A percentile compares a stretch with the other conserved stretches of the same genome.
Evolutionary conservation across 2,113 vertebrate species (phyloP).

Genomic region (Cyprinodon variegatus): DNA sequence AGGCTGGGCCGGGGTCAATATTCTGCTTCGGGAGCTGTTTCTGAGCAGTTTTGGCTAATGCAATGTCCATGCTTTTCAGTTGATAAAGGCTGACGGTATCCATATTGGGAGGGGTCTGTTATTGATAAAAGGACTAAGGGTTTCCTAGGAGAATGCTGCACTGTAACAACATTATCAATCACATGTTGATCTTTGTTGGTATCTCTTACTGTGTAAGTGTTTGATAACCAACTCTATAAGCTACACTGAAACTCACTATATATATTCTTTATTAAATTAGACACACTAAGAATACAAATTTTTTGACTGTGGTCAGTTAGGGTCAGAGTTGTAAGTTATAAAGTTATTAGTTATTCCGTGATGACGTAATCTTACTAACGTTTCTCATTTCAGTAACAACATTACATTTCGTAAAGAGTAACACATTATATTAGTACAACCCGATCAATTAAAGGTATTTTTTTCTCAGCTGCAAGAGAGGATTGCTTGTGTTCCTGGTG

Average conservation of each 20-base stretch:
- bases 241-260: neutral
- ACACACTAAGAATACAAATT: neutral
- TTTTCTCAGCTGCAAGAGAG: too few species aligned
- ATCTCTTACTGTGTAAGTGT: neutral
- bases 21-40: constrained; percentile 1
- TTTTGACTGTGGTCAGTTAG: too few species aligned
- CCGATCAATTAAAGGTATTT: too few species aligned
- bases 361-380: too few species aligned
- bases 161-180: neutral
- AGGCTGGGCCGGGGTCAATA: constrained; percentile 7
- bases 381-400: too few species aligned
- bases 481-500: too few species aligned
- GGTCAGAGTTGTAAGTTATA: too few species aligned
- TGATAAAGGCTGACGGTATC: neutral
- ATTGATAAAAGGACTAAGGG: neutral
- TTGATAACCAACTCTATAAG: neutral
- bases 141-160: neutral
- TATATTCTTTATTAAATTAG: neutral
- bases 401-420: too few species aligned
- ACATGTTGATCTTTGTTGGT: neutral
- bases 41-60: neutral
- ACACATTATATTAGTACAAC: too few species aligned
- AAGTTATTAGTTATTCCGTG: too few species aligned
- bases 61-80: neutral
- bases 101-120: neutral